phyloP scores from a whole-genome alignment of 2,113 vertebrate genomes.

The Agelaius phoeniceus region DNA sequence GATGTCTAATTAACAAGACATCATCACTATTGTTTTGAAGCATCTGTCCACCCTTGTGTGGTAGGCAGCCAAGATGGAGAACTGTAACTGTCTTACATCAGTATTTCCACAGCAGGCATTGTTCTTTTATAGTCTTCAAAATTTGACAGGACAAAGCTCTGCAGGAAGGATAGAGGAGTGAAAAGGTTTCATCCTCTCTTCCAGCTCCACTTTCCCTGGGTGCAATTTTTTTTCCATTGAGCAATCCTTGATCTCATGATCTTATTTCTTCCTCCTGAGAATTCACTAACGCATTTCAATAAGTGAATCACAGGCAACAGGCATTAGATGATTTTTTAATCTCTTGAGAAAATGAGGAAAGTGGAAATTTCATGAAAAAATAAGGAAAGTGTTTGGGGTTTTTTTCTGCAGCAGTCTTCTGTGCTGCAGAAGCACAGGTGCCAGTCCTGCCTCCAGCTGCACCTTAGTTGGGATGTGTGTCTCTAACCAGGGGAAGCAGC shows the following conservation, averaged over 20 bases:
- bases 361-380: neutral
- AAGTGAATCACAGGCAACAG: neutral
- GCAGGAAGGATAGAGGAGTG: neutral
- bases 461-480: neutral
- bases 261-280: neutral
- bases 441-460: neutral
- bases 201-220: neutral
- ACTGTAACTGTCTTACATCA: neutral
- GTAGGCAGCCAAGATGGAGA: neutral
- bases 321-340: neutral
- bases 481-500: neutral
- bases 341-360: neutral
- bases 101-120: neutral
- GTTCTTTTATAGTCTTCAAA: neutral
- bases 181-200: neutral
- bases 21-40: neutral
- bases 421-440: neutral
- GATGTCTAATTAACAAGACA: neutral
- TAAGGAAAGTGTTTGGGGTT: neutral
- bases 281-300: neutral
- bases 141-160: neutral
- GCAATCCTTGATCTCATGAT: neutral
- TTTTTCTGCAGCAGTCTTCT: neutral
- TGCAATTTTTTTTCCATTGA: neutral
- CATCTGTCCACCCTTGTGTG: neutral